Base-by-base conservation (phyloP, 2,113 vertebrate genomes). In the Erinaceus europaeus region DNA sequence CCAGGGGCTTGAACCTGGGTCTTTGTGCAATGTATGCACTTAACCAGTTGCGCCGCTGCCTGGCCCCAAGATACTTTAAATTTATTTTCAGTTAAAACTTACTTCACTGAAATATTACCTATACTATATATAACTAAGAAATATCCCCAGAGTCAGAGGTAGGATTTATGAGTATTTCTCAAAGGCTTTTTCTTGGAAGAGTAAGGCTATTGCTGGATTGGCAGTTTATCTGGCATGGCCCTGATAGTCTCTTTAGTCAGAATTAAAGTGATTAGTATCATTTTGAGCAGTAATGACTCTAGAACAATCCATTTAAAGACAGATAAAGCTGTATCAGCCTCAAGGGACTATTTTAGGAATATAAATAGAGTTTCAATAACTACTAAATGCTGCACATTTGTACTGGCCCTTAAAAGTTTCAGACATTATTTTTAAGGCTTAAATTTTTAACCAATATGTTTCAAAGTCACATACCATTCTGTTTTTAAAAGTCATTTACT, bases 251-350 rank as follows among this genome's bases (percentile, higher is more conserved):
- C 76, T 88, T 88, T 93, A 90, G 76, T 95, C 83, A 68, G 90
- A 88, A 82, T 93, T 89, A 91, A 79, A 93, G 82, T 89, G 82
- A 79, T 93, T 72, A 90, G 74, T 89, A 77, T 90, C 73, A 72
- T 62, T 88, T 38, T 78, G 61, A 84, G 67, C 65, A 89, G n/a
- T 72, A 78, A 50, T 78, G 71, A 78, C 34, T 84, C 53, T 34
- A 77, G 27, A 74, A 46, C 91, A 92, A 93, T 91, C 72, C 44
- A 68, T 55, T 89, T 89, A 94, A 64, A 84, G 68, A 73, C n/a
- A 75, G 68, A 48, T 44, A 84, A 90, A 89, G 68, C 48, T 69
- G 18, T 18, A 21, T 23, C n/a, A 67, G 29, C 44, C 18, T 71
- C 53, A 69, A 42, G 71, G 53, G 44, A 10, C 48, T 82, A 52